phyloP scores from a whole-genome alignment of 2,113 vertebrate species.

The Ciconia stormi region DNA sequence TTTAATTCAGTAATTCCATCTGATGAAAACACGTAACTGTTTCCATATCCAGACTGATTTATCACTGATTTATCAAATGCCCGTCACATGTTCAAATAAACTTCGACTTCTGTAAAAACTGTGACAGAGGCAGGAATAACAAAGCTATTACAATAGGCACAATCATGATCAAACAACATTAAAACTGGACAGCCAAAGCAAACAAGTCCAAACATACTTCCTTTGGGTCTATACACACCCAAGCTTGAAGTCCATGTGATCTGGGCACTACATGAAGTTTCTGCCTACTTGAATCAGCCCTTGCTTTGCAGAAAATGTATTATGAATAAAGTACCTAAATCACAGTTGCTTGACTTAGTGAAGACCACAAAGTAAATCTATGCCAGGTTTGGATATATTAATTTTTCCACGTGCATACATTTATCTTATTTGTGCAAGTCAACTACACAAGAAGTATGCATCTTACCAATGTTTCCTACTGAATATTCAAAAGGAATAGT shows the following conservation, averaged over 20 bases:
- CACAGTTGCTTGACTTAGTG: background rate
- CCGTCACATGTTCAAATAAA: background rate
- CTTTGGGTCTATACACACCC: background rate
- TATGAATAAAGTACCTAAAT: background rate
- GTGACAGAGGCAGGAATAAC: background rate
- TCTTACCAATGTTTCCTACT: background rate
- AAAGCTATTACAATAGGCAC: background rate
- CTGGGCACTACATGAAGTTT: background rate
- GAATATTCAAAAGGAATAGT: background rate
- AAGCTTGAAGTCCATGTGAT: background rate
- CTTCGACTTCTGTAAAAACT: background rate
- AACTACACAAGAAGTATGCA: background rate
- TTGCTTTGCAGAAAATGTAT: background rate
- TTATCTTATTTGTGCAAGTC: background rate
- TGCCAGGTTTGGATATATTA: rapidly evolving
- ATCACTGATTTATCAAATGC: background rate
- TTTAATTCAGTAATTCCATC: background rate
- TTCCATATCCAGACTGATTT: background rate
- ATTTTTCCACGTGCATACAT: rapidly evolving
- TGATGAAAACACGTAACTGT: background rate
- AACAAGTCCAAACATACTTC: background rate
- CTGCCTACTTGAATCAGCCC: background rate
- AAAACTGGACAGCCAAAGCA: background rate
- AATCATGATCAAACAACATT: background rate
- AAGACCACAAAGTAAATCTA: background rate